Evolutionary conservation across 2,797 vertebrate genomes (phyloP).

Genomic region (Choloepus didactylus): DNA sequence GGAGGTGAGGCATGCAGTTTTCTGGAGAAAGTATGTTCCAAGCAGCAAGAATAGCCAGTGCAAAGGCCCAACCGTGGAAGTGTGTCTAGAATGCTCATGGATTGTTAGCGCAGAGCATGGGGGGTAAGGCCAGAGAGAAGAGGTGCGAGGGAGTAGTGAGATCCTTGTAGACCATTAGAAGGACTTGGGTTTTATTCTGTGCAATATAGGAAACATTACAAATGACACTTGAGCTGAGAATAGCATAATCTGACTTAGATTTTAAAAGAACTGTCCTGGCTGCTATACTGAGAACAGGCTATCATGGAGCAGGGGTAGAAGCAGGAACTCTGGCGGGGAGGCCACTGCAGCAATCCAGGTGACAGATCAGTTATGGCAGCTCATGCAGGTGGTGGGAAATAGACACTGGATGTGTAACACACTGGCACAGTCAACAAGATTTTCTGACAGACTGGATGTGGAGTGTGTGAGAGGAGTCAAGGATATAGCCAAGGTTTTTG

Average conservation of each 20-base stretch:
- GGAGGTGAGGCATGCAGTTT: background rate
- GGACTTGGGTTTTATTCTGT: background rate
- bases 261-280: background rate
- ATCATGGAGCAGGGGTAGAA: background rate
- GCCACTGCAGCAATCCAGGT: background rate
- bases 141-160: rapidly evolving
- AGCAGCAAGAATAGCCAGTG: background rate
- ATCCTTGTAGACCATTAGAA: background rate
- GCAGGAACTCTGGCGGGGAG: background rate
- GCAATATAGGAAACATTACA: background rate
- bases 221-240: background rate
- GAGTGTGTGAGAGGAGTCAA: background rate
- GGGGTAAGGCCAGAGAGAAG: background rate
- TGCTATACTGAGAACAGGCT: background rate
- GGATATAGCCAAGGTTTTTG: background rate
- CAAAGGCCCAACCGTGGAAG: background rate
- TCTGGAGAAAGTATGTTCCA: background rate
- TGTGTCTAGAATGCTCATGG: background rate
- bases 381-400: background rate
- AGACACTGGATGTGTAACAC: background rate
- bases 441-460: background rate
- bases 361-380: background rate
- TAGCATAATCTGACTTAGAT: background rate
- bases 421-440: background rate
- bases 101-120: background rate